phyloP scores from a whole-genome alignment of 1,140 invertebrate species.

The Achroia grisella region DNA sequence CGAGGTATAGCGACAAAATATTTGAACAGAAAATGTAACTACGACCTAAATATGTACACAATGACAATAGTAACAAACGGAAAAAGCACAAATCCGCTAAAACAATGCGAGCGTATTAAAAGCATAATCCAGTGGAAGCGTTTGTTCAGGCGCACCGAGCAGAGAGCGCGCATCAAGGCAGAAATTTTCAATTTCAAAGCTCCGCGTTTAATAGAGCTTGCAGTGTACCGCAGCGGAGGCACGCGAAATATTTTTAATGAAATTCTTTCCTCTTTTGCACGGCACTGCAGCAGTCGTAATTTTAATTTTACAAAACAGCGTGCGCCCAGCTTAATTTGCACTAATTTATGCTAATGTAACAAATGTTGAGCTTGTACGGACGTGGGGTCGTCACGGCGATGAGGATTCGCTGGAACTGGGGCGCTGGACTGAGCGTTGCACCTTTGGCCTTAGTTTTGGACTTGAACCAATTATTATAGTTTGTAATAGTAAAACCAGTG shows the following conservation, averaged over 20 bases:
- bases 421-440: no score
- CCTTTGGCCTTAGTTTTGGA: no score
- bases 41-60: no score
- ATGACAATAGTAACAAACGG: no score
- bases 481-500: no score
- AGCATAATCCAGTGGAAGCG: neutral
- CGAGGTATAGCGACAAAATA: no score
- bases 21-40: no score
- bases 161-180: neutral
- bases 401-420: no score
- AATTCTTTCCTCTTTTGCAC: conserved; percentile 1
- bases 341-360: conserved; percentile 5
- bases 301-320: conserved; percentile 2
- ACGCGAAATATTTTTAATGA: conserved; percentile 2
- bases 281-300: neutral
- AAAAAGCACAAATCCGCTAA: neutral
- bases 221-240: neutral
- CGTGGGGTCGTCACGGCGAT: neutral
- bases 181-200: neutral
- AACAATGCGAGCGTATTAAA: neutral
- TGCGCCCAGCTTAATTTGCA: conserved; percentile 2
- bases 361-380: neutral
- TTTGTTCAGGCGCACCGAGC: neutral
- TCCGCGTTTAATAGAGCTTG: no score
- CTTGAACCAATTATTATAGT: no score